phyloP scores from a whole-genome alignment of 2,113 vertebrate species.

The Clarias gariepinus region DNA sequence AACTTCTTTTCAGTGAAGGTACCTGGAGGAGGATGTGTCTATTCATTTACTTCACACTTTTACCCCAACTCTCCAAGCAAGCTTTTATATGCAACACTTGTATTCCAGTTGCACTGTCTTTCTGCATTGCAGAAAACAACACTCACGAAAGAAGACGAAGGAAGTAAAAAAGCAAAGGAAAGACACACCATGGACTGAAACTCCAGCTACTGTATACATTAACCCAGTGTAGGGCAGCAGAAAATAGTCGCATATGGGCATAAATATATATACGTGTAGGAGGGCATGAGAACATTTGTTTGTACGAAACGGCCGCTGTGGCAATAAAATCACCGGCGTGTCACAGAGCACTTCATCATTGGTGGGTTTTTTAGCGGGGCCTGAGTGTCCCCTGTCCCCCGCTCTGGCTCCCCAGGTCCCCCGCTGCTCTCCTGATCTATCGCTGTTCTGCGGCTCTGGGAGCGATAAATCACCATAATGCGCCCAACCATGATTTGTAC shows the following conservation, averaged over 20 bases:
- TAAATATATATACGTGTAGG: slow-evolving; percentile 43
- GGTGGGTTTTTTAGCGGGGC: slow-evolving; percentile 70
- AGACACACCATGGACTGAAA: slow-evolving; percentile 14
- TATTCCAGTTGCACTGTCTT: slow-evolving; percentile 30
- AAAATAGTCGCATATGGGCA: slow-evolving; percentile 39
- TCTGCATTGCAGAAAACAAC: slow-evolving; percentile 36
- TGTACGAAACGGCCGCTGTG: slow-evolving; percentile 59
- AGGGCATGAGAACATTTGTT: slow-evolving; percentile 58
- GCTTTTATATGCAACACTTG: slow-evolving; percentile 41
- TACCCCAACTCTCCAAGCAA: slow-evolving; percentile 9
- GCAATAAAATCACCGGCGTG: slow-evolving; percentile 62
- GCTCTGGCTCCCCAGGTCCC: slow-evolving; percentile 62
- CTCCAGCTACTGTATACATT: slow-evolving; percentile 37
- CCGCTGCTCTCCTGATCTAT: slow-evolving; percentile 76
- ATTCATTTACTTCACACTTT: slow-evolving; percentile 22
- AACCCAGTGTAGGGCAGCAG: slow-evolving; percentile 39
- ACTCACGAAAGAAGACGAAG: slow-evolving; percentile 1
- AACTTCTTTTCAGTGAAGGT: slow-evolving; percentile 15
- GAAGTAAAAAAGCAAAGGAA: slow-evolving; percentile 8
- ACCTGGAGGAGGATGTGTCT: slow-evolving; percentile 20
- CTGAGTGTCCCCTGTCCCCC: slow-evolving; percentile 54
- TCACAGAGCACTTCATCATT: slow-evolving; percentile 75
- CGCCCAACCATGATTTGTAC: slow-evolving; percentile 72
- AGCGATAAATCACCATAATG: slow-evolving; percentile 77
- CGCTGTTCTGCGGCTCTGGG: slow-evolving; percentile 60